phyloP scores from a whole-genome alignment of 92 coral and sea anemone species.

The Actinernus sp. region DNA sequence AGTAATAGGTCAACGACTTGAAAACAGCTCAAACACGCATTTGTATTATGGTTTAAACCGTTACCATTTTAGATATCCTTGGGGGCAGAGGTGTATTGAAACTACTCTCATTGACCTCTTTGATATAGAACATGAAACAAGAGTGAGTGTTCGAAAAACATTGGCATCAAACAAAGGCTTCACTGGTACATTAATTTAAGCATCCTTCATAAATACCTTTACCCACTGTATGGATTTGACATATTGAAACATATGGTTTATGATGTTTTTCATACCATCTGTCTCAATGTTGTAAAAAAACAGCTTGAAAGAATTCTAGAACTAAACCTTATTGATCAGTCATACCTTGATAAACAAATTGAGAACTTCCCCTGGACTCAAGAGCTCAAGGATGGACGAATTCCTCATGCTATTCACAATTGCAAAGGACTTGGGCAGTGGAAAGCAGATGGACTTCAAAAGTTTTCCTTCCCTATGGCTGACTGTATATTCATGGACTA shows the following conservation, averaged over 20 bases:
- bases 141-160: constrained; percentile 41
- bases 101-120: constrained; percentile 25
- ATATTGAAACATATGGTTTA: constrained; percentile 52
- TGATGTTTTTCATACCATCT: constrained; percentile 69
- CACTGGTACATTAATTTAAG: constrained; percentile 63
- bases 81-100: constrained; percentile 39
- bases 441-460: constrained; percentile 57
- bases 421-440: constrained; percentile 18
- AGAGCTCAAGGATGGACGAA: constrained; percentile 49
- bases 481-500: constrained; percentile 31
- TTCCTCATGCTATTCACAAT: constrained; percentile 11
- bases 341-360: constrained; percentile 54
- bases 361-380: constrained; percentile 65
- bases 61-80: constrained; percentile 58
- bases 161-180: constrained; percentile 65
- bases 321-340: constrained; percentile 30
- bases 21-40: constrained; percentile 34
- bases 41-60: constrained; percentile 68
- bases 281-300: constrained; percentile 19
- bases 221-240: constrained; percentile 73
- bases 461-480: constrained; percentile 62
- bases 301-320: constrained; percentile 1
- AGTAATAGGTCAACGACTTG: constrained; percentile 46
- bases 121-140: constrained; percentile 64
- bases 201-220: constrained; percentile 58